These are phyloP conservation scores for Drosophila nikananu DNA, from an alignment of 1,140 invertebrate genomes.

Conservation along the genomic window DNA sequence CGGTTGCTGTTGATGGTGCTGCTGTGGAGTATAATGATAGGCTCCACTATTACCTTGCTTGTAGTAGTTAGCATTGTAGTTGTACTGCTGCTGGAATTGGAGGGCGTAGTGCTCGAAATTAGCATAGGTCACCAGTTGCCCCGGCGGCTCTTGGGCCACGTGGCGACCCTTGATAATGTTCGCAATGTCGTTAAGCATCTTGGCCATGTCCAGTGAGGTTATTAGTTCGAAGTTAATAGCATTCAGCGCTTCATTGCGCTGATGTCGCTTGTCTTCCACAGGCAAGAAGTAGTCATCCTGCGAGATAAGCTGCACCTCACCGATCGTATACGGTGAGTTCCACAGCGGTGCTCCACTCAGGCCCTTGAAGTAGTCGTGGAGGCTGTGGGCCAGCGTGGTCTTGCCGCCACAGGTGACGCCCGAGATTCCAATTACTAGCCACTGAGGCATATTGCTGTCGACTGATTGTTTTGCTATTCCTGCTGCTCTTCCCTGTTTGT, in stretches of 20 bases:
- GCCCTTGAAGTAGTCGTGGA: slow-evolving; percentile 86
- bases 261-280: slow-evolving; percentile 89
- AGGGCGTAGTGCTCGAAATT: slow-evolving; percentile 77
- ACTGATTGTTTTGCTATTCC: slow-evolving; percentile 30
- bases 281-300: slow-evolving; percentile 93
- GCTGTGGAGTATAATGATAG: slow-evolving; percentile 41
- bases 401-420: slow-evolving; percentile 93
- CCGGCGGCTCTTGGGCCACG: slow-evolving; percentile 31
- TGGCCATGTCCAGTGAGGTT: slow-evolving; percentile 90
- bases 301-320: slow-evolving; percentile 87
- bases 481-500: slow-evolving; percentile 27
- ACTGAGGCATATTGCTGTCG: slow-evolving; percentile 85
- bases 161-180: slow-evolving; percentile 68
- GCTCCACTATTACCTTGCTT: slow-evolving; percentile 19
- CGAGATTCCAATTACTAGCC: slow-evolving; percentile 90
- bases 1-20: slow-evolving; percentile 18
- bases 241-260: slow-evolving; percentile 88
- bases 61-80: slow-evolving; percentile 56
- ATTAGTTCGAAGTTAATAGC: slow-evolving; percentile 93
- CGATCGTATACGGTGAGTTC: slow-evolving; percentile 81
- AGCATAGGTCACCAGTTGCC: slow-evolving; percentile 47
- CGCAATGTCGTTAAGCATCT: slow-evolving; percentile 86
- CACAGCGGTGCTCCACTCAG: slow-evolving; percentile 61
- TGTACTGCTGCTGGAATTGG: slow-evolving; percentile 72
- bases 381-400: slow-evolving; percentile 89